These are phyloP conservation scores for Phengaris alcon DNA, from an alignment of 2,888 invertebrate species.

Conservation along the genomic window DNA sequence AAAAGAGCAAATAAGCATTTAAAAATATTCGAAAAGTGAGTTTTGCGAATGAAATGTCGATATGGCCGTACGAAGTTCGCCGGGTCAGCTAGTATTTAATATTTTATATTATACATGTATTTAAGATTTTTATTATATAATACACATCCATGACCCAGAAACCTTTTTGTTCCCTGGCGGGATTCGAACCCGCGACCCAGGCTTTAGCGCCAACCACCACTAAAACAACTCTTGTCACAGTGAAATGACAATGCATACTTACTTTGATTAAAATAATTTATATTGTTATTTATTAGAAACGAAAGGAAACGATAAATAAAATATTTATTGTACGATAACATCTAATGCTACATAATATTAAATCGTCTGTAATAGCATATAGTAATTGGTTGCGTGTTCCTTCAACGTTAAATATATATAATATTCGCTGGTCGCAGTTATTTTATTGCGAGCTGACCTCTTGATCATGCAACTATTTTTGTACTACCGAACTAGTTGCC, in stretches of 20 bases:
- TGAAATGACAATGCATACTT: background rate
- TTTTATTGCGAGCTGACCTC: conserved; percentile 4
- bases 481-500: too few relatives aligned
- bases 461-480: background rate
- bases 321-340: conserved; percentile 39
- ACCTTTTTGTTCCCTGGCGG: too few relatives aligned
- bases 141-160: too few relatives aligned
- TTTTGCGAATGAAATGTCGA: too few relatives aligned
- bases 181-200: too few relatives aligned
- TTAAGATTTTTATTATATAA: too few relatives aligned
- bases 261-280: conserved; percentile 10
- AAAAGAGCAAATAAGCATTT: too few relatives aligned
- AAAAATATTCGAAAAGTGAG: too few relatives aligned
- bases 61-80: too few relatives aligned
- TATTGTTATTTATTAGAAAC: conserved; percentile 15
- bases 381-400: conserved; percentile 59
- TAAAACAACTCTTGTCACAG: background rate
- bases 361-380: conserved; percentile 55
- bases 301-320: conserved; percentile 24
- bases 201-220: background rate
- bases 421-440: background rate
- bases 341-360: conserved; percentile 45
- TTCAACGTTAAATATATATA: conserved; percentile 36
- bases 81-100: too few relatives aligned
- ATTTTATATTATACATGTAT: too few relatives aligned